These are phyloP conservation scores for Microcaecilia unicolor DNA, from an alignment of 2,797 vertebrate species.

Conservation along the genomic window DNA sequence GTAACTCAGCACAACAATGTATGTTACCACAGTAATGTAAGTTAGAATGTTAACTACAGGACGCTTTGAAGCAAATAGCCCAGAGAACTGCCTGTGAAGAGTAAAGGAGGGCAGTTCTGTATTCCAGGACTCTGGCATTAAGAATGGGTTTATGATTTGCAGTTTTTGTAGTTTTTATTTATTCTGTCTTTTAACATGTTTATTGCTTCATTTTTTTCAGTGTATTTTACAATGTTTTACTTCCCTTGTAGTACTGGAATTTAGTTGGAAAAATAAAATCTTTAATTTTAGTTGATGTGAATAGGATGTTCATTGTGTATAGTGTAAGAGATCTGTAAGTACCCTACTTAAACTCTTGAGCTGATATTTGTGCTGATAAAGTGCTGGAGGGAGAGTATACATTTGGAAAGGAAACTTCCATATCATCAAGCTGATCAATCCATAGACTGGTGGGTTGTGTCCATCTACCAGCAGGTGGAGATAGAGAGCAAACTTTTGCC, in stretches of 20 bases:
- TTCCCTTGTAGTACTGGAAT: conserved; percentile 82
- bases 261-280: conserved; percentile 90
- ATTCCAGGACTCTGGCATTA: conserved; percentile 63
- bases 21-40: conserved; percentile 57
- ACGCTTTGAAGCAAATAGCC: conserved; percentile 62
- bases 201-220: conserved; percentile 69
- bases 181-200: conserved; percentile 83
- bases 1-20: conserved; percentile 66
- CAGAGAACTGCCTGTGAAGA: conserved; percentile 64
- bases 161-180: conserved; percentile 76
- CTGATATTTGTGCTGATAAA: no score
- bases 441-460: no score
- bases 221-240: conserved; percentile 78
- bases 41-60: conserved; percentile 66
- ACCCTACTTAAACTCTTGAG: no score
- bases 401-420: no score
- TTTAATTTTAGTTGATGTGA: conserved; percentile 68
- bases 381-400: no score
- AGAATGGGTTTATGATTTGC: conserved; percentile 72
- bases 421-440: no score
- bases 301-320: conserved; percentile 37
- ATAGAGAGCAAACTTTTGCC: no score
- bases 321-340: conserved; percentile 46
- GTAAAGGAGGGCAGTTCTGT: conserved; percentile 62
- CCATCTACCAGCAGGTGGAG: no score